Conservation (phyloP, 1,140 invertebrate species). For the Chrysomallon squamiferum region DNA sequence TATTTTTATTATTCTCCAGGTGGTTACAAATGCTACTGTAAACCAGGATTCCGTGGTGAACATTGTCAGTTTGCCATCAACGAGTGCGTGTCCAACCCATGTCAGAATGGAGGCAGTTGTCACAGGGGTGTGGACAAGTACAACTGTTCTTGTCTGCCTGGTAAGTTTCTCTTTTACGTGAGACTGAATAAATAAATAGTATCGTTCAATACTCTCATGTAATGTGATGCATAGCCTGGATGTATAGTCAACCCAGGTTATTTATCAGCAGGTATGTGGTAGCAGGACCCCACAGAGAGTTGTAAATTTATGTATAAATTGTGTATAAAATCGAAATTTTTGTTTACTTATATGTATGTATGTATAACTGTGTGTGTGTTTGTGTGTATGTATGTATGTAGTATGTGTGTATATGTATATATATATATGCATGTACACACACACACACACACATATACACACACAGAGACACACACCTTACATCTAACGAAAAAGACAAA, state of each 20-base stretch:
- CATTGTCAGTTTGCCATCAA: constrained; percentile 33
- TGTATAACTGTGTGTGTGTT: too few species aligned
- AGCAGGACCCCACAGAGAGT: too few species aligned
- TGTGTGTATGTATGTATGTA: too few species aligned
- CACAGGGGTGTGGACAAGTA: constrained; percentile 20
- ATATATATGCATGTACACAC: too few species aligned
- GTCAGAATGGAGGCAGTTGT: constrained; percentile 38
- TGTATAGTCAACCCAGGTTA: background rate
- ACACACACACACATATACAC: too few species aligned
- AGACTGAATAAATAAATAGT: background rate
- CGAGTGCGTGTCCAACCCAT: constrained; percentile 63
- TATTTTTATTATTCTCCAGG: constrained; percentile 23
- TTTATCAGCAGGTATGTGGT: too few species aligned
- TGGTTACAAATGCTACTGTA: constrained; percentile 45
- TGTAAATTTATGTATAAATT: too few species aligned
- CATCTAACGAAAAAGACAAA: too few species aligned
- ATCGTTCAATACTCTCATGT: background rate
- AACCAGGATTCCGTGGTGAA: constrained; percentile 41
- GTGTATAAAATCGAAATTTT: too few species aligned
- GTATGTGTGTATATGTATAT: too few species aligned
- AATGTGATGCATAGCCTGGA: background rate
- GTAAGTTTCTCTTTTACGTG: constrained; percentile 13
- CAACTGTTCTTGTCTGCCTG: constrained; percentile 27
- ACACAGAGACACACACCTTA: too few species aligned
- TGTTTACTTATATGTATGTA: too few species aligned